Conservation (phyloP, 2,797 vertebrate species). For the Brachyrhaphis roseni region DNA sequence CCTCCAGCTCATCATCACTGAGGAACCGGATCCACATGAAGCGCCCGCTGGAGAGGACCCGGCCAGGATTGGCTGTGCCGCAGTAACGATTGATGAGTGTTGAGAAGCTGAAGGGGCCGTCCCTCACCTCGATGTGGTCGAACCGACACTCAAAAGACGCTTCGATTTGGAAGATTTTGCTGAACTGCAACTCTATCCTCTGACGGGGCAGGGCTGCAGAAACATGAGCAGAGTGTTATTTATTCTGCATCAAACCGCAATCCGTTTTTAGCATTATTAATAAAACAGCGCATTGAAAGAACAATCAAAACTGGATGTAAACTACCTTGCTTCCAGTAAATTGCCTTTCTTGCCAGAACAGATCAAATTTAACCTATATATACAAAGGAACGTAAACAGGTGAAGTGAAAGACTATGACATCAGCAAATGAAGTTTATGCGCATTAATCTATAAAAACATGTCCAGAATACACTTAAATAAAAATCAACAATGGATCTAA, state of each 20-base stretch:
- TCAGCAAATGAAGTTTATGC: neutral
- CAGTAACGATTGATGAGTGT: slow-evolving; percentile 93
- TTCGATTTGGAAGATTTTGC: slow-evolving; percentile 90
- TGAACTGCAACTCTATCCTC: slow-evolving; percentile 91
- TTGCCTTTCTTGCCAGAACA: neutral
- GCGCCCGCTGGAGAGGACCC: slow-evolving; percentile 91
- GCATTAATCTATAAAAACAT: neutral
- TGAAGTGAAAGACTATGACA: neutral
- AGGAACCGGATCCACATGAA: slow-evolving; percentile 98
- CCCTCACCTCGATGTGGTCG: slow-evolving; percentile 94
- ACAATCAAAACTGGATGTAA: neutral
- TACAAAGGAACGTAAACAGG: neutral
- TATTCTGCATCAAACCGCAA: slow-evolving; percentile 8
- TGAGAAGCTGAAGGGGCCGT: slow-evolving; percentile 96
- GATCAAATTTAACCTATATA: neutral
- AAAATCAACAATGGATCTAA: neutral
- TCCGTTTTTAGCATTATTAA: neutral
- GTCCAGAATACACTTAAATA: neutral
- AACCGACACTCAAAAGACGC: slow-evolving; percentile 96
- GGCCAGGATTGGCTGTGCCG: slow-evolving; percentile 85
- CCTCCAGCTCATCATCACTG: slow-evolving; percentile 96
- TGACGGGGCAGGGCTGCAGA: slow-evolving; percentile 88
- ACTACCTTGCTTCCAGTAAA: neutral
- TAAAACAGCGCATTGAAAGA: neutral
- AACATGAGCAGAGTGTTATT: slow-evolving; percentile 17